Percentiles rank a stretch among this genome's conserved stretches.
Conservation (phyloP, 2,113 vertebrate genomes). For the Chaenogobius annularis region DNA sequence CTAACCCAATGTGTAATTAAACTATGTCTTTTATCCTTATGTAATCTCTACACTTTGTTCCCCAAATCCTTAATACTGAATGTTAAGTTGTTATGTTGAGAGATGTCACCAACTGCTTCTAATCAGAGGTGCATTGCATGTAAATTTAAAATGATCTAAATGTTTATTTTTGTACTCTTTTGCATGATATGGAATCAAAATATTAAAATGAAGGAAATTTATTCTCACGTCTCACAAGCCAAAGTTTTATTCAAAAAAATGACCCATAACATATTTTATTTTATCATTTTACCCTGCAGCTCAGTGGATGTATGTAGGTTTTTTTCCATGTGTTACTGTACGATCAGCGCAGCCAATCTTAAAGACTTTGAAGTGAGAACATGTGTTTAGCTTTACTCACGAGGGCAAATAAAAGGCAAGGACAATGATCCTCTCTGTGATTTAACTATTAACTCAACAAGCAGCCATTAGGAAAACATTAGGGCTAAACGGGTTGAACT, state of each 20-base stretch:
- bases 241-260: conserved; percentile 33
- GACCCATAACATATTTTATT: not conserved
- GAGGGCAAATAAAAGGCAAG: conserved; percentile 48
- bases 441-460: conserved; percentile 72
- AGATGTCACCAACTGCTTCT: conserved; percentile 30
- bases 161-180: conserved; percentile 76
- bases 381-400: conserved; percentile 60
- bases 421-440: conserved; percentile 55
- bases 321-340: conserved; percentile 37
- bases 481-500: conserved; percentile 66
- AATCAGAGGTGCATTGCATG: conserved; percentile 46
- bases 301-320: not conserved
- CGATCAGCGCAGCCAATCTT: conserved; percentile 44
- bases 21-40: conserved; percentile 21
- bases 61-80: conserved; percentile 32
- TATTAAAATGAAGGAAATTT: conserved; percentile 61
- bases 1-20: conserved; percentile 33
- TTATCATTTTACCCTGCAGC: not conserved
- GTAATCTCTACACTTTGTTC: conserved; percentile 24
- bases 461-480: conserved; percentile 70
- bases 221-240: conserved; percentile 41
- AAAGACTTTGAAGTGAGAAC: conserved; percentile 65
- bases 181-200: conserved; percentile 58
- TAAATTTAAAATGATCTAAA: conserved; percentile 64
- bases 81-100: conserved; percentile 31